A percentile compares a stretch with the other conserved stretches of the same genome.
phyloP scores from a whole-genome alignment of 2,888 invertebrate genomes.

The Panzeria rudis region DNA sequence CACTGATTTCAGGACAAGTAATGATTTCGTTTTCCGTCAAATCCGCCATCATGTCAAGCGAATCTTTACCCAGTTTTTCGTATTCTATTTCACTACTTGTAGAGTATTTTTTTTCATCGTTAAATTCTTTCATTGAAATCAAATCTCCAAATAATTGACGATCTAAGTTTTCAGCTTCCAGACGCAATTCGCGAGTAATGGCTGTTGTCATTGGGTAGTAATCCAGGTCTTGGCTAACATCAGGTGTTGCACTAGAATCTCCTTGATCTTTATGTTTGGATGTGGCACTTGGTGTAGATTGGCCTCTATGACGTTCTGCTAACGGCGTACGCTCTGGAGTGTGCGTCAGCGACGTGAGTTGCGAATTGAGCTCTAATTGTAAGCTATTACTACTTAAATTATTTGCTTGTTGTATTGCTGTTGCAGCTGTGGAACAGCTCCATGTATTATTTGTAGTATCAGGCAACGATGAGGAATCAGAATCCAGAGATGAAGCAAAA shows the following conservation, averaged over 20 bases:
- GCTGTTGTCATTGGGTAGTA: conserved; percentile 95
- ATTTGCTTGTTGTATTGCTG: conserved; percentile 80
- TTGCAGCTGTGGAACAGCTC: conserved; percentile 81
- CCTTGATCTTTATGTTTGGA: conserved; percentile 19
- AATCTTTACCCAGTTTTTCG: conserved; percentile 83
- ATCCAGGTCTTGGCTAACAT: conserved; percentile 92
- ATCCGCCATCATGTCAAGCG: conserved; percentile 81
- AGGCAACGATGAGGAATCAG: conserved; percentile 84
- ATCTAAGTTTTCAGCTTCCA: conserved; percentile 93
- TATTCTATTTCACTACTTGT: conserved; percentile 79
- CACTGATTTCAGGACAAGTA: conserved; percentile 79
- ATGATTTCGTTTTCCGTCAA: conserved; percentile 82
- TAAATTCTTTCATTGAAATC: conserved; percentile 67
- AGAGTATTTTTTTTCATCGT: conserved; percentile 64
- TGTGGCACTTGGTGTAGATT: conserved; percentile 77
- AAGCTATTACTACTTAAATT: conserved; percentile 79
- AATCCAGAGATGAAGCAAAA: conserved; percentile 81
- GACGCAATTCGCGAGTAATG: conserved; percentile 91
- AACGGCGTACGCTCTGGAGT: conserved; percentile 74
- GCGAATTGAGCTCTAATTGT: conserved; percentile 77
- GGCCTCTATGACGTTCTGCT: conserved; percentile 75
- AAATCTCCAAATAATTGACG: conserved; percentile 90
- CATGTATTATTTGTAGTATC: conserved; percentile 82
- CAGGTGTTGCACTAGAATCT: conserved; percentile 87
- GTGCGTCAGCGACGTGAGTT: conserved; percentile 70